These are phyloP conservation scores for Dioctria linearis DNA, from an alignment of 2,888 invertebrate species.

Conservation along the genomic window DNA sequence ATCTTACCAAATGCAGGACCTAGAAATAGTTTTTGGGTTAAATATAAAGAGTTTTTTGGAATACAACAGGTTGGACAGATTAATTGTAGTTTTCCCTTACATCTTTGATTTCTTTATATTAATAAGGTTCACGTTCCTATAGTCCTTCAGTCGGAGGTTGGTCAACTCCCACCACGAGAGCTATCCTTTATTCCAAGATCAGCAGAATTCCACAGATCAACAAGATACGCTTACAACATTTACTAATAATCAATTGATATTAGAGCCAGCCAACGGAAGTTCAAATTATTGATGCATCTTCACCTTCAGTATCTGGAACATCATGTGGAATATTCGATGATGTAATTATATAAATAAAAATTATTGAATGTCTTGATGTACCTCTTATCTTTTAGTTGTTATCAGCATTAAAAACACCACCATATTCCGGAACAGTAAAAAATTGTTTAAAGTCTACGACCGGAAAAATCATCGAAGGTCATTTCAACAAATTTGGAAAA, in stretches of 20 bases:
- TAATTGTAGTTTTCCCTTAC: too few relatives aligned
- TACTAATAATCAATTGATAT: not conserved
- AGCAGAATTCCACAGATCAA: not conserved
- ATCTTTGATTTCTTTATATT: not conserved
- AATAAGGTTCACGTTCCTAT: slow-evolving; percentile 10
- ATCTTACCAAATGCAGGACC: too few relatives aligned
- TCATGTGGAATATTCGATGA: not conserved
- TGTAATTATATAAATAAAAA: not conserved
- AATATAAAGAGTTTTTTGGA: too few relatives aligned
- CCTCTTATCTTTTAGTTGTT: not conserved
- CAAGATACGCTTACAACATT: not conserved
- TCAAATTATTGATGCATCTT: slow-evolving; percentile 7
- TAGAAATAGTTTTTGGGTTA: too few relatives aligned
- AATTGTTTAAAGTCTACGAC: slow-evolving; percentile 11
- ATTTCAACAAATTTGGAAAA: slow-evolving; percentile 9
- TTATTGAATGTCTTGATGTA: not conserved
- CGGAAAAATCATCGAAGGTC: slow-evolving; percentile 10
- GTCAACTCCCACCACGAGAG: slow-evolving; percentile 2
- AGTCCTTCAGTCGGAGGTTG: slow-evolving; percentile 10
- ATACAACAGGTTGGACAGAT: too few relatives aligned
- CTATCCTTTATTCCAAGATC: not conserved
- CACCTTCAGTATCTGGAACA: not conserved
- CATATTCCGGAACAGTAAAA: not conserved
- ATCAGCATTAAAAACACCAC: not conserved
- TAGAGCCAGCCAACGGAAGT: slow-evolving; percentile 2